These are phyloP conservation scores for Lypha dubia DNA, from an alignment of 2,888 invertebrate genomes.

Conservation along the genomic window DNA sequence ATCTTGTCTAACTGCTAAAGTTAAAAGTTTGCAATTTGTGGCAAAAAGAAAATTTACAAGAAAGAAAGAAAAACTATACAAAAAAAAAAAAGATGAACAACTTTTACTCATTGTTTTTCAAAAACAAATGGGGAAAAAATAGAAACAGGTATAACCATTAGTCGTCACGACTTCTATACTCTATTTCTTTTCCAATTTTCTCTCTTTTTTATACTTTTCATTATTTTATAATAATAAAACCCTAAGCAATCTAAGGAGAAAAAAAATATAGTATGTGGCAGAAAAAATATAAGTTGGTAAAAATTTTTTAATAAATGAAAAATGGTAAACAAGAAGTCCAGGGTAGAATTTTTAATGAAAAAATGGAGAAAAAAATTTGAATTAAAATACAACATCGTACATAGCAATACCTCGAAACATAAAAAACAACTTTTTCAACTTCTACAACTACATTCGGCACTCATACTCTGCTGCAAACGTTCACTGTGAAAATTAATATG, in stretches of 20 bases:
- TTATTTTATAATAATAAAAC: conserved; percentile 60
- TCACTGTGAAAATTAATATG: conserved; percentile 29
- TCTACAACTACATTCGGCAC: conserved; percentile 22
- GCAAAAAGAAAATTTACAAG: conserved; percentile 58
- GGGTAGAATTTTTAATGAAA: conserved; percentile 65
- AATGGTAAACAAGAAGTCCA: conserved; percentile 57
- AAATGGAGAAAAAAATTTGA: conserved; percentile 47
- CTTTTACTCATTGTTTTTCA: conserved; percentile 52
- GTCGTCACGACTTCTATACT: conserved; percentile 53
- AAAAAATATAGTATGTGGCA: conserved; percentile 24
- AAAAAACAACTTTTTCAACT: conserved; percentile 63
- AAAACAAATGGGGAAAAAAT: conserved; percentile 45
- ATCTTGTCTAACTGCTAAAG: conserved; percentile 79
- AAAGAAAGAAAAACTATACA: conserved; percentile 41
- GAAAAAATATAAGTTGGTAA: conserved; percentile 43
- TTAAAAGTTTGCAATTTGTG: conserved; percentile 75
- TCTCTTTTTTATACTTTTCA: conserved; percentile 12
- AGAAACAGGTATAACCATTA: conserved; percentile 69
- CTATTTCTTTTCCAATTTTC: conserved; percentile 50
- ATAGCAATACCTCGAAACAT: conserved; percentile 39
- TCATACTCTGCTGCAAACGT: conserved; percentile 27
- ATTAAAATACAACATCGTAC: conserved; percentile 64
- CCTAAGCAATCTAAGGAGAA: conserved; percentile 45
- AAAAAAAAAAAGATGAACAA: conserved; percentile 37
- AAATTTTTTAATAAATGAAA: conserved; percentile 46